Evolutionary conservation across 2,888 invertebrate species (phyloP).

Genomic region (Phania funesta): DNA sequence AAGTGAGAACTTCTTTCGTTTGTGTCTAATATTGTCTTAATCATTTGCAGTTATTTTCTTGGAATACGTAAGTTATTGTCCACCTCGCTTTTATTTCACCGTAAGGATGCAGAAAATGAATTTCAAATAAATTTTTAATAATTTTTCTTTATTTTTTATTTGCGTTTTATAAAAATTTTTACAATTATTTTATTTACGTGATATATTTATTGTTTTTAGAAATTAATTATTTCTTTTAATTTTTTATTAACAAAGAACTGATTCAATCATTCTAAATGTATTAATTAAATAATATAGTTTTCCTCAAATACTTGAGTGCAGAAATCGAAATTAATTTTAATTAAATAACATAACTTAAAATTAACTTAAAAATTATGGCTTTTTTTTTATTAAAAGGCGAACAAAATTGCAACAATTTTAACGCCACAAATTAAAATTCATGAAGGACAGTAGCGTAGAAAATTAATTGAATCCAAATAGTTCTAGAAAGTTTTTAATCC

Average conservation of each 20-base stretch:
- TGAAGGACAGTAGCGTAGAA: no score
- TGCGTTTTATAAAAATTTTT: constrained; percentile 36
- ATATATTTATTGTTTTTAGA: neutral
- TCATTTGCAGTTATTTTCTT: no score
- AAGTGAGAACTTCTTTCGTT: no score
- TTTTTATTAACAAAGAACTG: constrained; percentile 18
- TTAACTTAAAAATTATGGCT: constrained; percentile 77
- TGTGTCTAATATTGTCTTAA: no score
- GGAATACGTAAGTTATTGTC: no score
- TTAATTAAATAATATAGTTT: constrained; percentile 38
- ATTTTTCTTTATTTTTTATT: constrained; percentile 27
- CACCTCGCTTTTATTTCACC: no score
- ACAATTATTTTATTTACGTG: neutral
- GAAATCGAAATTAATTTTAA: constrained; percentile 16
- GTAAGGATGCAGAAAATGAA: no score
- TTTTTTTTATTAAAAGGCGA: constrained; percentile 68
- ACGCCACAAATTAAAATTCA: neutral
- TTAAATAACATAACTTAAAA: constrained; percentile 66
- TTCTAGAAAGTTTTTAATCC: no score
- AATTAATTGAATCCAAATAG: no score
- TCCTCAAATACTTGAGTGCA: constrained; percentile 8
- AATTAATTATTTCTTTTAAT: constrained; percentile 46
- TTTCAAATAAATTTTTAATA: constrained; percentile 10
- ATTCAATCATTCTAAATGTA: constrained; percentile 11
- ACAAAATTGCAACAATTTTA: neutral